Evolutionary conservation across 2,113 vertebrate genomes (phyloP).

Genomic region (Aplodontia rufa): DNA sequence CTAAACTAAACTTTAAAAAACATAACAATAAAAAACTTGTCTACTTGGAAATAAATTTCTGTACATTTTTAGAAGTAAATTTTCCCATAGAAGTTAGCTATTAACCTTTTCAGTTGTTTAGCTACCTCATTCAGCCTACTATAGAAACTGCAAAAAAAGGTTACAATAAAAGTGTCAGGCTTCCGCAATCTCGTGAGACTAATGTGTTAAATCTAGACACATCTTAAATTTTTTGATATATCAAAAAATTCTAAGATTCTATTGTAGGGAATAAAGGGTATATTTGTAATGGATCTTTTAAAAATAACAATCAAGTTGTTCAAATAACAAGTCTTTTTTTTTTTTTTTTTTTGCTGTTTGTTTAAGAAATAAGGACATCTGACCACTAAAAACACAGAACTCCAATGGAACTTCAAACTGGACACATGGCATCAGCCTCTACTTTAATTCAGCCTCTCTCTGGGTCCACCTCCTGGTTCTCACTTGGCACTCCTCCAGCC

Average conservation of each 20-base stretch:
- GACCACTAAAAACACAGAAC: background rate
- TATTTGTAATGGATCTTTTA: background rate
- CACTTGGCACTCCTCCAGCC: background rate
- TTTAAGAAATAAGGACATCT: background rate
- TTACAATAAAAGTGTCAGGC: background rate
- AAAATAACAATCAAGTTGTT: background rate
- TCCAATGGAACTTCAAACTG: background rate
- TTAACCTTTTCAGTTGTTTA: slow-evolving; percentile 31
- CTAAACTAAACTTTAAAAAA: background rate
- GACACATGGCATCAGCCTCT: background rate
- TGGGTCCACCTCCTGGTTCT: background rate
- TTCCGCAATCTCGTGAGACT: background rate
- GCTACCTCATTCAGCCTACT: background rate
- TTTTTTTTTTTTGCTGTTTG: background rate
- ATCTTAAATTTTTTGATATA: background rate
- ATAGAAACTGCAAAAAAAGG: slow-evolving; percentile 36
- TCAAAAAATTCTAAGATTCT: background rate
- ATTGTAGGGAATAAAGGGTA: background rate
- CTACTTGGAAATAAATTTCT: slow-evolving; percentile 33
- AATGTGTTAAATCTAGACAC: background rate
- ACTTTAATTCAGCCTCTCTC: background rate
- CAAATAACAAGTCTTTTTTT: background rate
- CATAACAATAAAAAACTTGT: background rate
- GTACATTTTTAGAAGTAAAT: slow-evolving; percentile 35
- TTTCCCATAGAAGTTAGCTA: background rate